phyloP scores from a whole-genome alignment of 1,140 invertebrate species.

The Macrobrachium nipponense region DNA sequence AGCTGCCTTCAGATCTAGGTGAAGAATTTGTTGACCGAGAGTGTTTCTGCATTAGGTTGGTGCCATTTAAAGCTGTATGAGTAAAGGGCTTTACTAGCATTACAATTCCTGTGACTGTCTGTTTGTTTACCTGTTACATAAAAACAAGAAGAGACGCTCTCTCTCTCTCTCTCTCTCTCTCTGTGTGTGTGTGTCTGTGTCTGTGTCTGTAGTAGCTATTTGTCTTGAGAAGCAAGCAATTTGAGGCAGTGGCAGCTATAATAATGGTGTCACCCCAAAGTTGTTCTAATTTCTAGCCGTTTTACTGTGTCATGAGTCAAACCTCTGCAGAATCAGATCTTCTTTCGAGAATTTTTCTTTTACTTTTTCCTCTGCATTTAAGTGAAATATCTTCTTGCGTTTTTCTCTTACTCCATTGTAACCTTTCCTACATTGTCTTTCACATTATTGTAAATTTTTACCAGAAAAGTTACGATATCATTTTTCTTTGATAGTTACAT shows the following conservation, averaged over 20 bases:
- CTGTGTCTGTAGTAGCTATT: background rate
- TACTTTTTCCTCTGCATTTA: background rate
- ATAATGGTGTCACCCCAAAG: background rate
- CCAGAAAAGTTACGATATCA: too few species aligned
- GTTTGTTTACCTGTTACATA: constrained; percentile 7
- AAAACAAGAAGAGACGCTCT: background rate
- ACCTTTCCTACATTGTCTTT: background rate
- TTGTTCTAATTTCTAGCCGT: background rate
- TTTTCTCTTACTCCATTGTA: background rate
- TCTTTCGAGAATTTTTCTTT: background rate
- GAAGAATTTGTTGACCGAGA: too few species aligned
- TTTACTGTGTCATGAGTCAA: background rate
- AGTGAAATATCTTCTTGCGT: background rate
- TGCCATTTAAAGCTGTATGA: too few species aligned
- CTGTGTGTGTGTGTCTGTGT: constrained; percentile 27
- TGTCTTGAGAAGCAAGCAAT: constrained; percentile 3
- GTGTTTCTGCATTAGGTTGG: too few species aligned
- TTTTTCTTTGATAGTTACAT: too few species aligned
- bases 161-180: constrained; percentile 35
- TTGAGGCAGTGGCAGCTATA: background rate
- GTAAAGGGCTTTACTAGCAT: too few species aligned
- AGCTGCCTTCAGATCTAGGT: background rate
- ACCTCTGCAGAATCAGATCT: constrained; percentile 1
- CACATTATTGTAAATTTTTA: too few species aligned
- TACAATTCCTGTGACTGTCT: background rate